Evolutionary conservation across 1,140 invertebrate species (phyloP).

Genomic region (Pseudomyrmex pallidus): DNA sequence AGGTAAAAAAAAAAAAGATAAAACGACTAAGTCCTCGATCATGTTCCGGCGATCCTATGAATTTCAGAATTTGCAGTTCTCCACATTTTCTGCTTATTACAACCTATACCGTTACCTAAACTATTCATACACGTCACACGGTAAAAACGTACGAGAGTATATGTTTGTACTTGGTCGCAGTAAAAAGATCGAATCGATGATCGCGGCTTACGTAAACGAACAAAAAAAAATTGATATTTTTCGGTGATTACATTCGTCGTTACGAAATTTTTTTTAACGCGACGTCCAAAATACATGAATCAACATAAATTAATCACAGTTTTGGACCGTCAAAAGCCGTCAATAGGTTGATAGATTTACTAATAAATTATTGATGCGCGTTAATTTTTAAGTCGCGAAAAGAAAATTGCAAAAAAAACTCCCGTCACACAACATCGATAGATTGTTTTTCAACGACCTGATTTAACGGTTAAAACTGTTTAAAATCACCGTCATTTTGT

Average conservation of each 20-base stretch:
- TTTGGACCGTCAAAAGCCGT: no score
- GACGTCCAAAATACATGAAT: no score
- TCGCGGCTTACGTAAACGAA: background rate
- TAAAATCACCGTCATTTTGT: conserved; percentile 6
- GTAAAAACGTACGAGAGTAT: background rate
- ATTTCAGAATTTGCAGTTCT: conserved; percentile 18
- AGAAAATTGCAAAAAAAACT: background rate
- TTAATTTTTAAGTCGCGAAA: conserved; percentile 11
- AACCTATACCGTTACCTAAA: conserved; percentile 30
- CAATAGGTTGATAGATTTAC: background rate
- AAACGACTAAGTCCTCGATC: background rate
- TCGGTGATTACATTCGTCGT: conserved; percentile 10
- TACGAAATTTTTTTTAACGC: background rate
- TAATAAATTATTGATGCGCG: background rate
- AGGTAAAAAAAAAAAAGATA: no score
- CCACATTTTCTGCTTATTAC: conserved; percentile 24
- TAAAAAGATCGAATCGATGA: conserved; percentile 4
- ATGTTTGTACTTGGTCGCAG: background rate
- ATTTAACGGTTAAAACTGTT: background rate
- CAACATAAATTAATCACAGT: no score
- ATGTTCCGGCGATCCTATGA: conserved; percentile 23
- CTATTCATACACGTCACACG: background rate
- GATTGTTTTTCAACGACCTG: background rate
- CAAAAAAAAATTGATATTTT: background rate
- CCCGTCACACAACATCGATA: background rate